phyloP scores from a whole-genome alignment of 2,888 invertebrate genomes.

The Brachynemurus nebulosus region DNA sequence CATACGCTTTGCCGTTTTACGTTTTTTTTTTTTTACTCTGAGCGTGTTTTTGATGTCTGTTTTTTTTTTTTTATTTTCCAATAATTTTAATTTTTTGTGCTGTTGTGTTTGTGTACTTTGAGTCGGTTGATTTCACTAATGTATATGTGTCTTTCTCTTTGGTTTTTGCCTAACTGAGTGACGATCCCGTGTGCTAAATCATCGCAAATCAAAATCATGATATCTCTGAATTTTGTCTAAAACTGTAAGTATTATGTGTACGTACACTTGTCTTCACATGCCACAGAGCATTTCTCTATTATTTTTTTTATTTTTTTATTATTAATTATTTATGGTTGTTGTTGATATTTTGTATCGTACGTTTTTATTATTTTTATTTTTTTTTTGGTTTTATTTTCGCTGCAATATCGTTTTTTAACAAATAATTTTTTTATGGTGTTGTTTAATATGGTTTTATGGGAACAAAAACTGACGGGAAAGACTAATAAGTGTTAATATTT shows the following conservation, averaged over 20 bases:
- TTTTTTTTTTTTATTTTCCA: no score
- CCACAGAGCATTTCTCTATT: slow-evolving; percentile 10
- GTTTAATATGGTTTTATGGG: slow-evolving; percentile 19
- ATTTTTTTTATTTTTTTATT: slow-evolving; percentile 2
- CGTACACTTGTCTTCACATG: slow-evolving; percentile 11
- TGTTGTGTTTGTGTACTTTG: no score
- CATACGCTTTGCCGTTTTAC: no score
- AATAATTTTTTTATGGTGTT: neutral
- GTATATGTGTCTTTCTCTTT: slow-evolving; percentile 35
- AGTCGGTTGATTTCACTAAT: no score
- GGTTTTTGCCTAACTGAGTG: slow-evolving; percentile 37
- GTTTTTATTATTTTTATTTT: neutral
- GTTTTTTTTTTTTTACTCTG: no score
- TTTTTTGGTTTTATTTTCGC: neutral
- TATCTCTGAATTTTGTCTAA: slow-evolving; percentile 10
- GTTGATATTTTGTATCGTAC: slow-evolving; percentile 9
- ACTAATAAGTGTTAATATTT: slow-evolving; percentile 24
- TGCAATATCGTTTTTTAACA: neutral
- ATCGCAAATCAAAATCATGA: slow-evolving; percentile 10
- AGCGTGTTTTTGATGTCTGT: no score
- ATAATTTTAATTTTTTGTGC: no score
- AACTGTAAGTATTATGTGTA: slow-evolving; percentile 6
- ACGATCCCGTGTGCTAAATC: slow-evolving; percentile 23
- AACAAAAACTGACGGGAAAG: slow-evolving; percentile 32
- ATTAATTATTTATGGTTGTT: slow-evolving; percentile 11